phyloP scores from a whole-genome alignment of 2,113 vertebrate genomes.

The Scomber colias region DNA sequence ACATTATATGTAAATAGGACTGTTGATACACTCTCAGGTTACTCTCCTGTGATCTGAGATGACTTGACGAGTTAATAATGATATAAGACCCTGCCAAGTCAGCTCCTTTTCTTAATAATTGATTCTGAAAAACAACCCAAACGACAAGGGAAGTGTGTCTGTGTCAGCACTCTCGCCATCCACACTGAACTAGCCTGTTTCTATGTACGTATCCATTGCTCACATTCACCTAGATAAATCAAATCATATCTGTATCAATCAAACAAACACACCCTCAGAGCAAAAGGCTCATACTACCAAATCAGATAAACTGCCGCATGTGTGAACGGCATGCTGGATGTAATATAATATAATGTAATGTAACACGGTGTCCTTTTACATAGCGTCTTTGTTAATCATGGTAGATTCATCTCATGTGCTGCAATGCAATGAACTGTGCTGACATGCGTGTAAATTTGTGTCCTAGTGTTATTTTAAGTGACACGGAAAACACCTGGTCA shows the following conservation, averaged over 20 bases:
- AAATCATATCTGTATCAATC: conserved; percentile 21
- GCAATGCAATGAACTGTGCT: neutral
- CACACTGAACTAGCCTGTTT: conserved; percentile 22
- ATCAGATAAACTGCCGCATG: neutral
- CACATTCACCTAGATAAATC: conserved; percentile 2
- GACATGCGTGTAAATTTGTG: neutral
- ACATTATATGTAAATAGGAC: conserved; percentile 34
- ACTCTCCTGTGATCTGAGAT: conserved; percentile 37
- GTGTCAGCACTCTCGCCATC: conserved; percentile 36
- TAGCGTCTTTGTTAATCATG: conserved; percentile 24
- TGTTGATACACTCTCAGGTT: conserved; percentile 18
- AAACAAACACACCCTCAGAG: conserved; percentile 38
- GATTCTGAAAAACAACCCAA: conserved; percentile 40
- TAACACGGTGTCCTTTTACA: neutral
- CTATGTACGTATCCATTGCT: conserved; percentile 37
- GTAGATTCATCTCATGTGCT: neutral
- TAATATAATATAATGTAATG: neutral
- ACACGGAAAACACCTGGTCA: neutral
- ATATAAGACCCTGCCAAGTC: conserved; percentile 32
- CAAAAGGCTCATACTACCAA: neutral
- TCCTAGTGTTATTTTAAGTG: neutral
- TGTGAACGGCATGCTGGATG: neutral
- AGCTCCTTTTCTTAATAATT: conserved; percentile 42
- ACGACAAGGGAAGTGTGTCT: conserved; percentile 9
- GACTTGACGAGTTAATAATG: conserved; percentile 59